Percentiles rank a stretch among this genome's conserved stretches.
Conservation (phyloP, 2,888 invertebrate species). For the Apamea anceps region DNA sequence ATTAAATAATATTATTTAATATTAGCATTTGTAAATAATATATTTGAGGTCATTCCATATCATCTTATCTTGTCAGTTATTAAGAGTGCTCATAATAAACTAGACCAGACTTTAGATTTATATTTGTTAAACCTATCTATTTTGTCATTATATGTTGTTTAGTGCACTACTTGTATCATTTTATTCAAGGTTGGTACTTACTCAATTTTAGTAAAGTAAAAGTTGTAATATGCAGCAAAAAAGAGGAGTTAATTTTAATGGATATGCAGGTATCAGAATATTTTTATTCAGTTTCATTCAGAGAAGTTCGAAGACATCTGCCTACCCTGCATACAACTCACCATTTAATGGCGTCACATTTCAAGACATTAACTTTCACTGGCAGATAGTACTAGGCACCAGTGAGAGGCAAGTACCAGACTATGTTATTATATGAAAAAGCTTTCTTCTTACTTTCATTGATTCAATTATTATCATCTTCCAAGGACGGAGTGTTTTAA, state of each 20-base stretch:
- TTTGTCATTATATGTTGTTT: not conserved
- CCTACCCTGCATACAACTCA: constrained; percentile 10
- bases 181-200: not conserved
- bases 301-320: not conserved
- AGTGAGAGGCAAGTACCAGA: constrained; percentile 50
- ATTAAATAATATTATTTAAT: constrained; percentile 2
- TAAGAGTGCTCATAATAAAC: not conserved
- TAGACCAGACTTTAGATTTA: constrained; percentile 15
- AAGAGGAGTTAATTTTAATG: not conserved
- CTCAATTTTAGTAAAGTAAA: not conserved
- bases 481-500: not conserved
- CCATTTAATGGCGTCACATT: constrained; percentile 37
- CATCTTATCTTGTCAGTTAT: constrained; percentile 4
- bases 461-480: constrained; percentile 38
- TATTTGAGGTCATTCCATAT: constrained; percentile 3
- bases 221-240: not conserved
- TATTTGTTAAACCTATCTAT: not conserved
- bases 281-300: not conserved
- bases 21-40: constrained; percentile 9
- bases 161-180: not conserved
- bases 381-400: constrained; percentile 41
- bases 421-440: constrained; percentile 50
- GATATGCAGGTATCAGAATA: not conserved
- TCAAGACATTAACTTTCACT: constrained; percentile 62
- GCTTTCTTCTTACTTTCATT: constrained; percentile 54